phyloP scores from a whole-genome alignment of 2,888 invertebrate species.

The Eristalinus aeneus region DNA sequence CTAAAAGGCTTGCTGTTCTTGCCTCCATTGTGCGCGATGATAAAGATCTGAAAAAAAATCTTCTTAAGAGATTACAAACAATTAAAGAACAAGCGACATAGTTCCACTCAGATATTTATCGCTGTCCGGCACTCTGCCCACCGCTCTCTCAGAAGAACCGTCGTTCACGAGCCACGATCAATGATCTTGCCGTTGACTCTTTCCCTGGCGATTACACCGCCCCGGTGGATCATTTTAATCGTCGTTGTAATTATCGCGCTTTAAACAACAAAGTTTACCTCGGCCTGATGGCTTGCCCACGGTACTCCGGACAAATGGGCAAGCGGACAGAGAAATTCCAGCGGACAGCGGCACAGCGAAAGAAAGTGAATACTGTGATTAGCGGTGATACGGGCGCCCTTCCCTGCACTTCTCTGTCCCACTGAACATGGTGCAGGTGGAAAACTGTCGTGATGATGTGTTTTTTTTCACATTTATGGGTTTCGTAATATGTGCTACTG shows the following conservation, averaged over 20 bases:
- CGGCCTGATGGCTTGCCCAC: neutral
- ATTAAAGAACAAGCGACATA: constrained; percentile 29
- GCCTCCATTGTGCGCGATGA: constrained; percentile 21
- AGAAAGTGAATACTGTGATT: constrained; percentile 49
- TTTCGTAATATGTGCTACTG: constrained; percentile 26
- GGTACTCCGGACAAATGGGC: neutral
- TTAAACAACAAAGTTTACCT: constrained; percentile 24
- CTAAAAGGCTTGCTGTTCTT: constrained; percentile 5
- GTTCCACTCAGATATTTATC: neutral
- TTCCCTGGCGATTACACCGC: constrained; percentile 30
- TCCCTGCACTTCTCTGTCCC: neutral
- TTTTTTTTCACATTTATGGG: constrained; percentile 9
- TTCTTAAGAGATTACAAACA: constrained; percentile 34
- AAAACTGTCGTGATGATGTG: constrained; percentile 26
- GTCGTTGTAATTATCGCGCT: constrained; percentile 19
- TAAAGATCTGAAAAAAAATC: constrained; percentile 33
- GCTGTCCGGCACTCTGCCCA: neutral
- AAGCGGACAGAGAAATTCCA: constrained; percentile 19
- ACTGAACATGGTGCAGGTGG: neutral
- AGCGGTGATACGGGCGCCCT: constrained; percentile 1
- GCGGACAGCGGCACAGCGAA: constrained; percentile 8
- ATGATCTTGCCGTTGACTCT: constrained; percentile 26
- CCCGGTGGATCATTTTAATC: constrained; percentile 36
- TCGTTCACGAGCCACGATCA: constrained; percentile 8
- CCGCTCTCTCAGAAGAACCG: neutral